Evolutionary conservation across 2,888 invertebrate species (phyloP), one percentile per base, ranked within the genome.

Genomic region (Andricus curvator): DNA sequence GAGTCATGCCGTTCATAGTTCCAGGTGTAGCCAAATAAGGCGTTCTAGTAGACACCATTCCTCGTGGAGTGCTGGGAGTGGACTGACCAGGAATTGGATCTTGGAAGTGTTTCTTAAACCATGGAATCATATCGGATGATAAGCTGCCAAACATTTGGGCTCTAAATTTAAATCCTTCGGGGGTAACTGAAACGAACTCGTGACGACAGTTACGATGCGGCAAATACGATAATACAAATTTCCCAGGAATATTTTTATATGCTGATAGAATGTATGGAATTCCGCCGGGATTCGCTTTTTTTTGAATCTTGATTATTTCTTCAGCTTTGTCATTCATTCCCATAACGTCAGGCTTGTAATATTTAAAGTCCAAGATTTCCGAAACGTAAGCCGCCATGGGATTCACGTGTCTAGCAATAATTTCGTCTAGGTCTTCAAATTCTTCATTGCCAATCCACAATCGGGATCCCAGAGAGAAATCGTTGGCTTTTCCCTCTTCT

Each of bases 351-450:
- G 96, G 95, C 85, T 95, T 95, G 93, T 96, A 98, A 92, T 99
- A 99, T 90, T 98, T 98, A 93, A 98, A 99, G 67, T 96, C 95
- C 79, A 98, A 93, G 65, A 99, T 94, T 91, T 99, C 99, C 6
- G 98, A 95, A 0, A 98, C 98, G 90, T 96, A 96, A 0, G 96
- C 95, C 0, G 99, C 98, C 98, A 99, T 98, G 0, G 99, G 99
- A 81, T 97, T 98, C 8, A 99, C 96, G 93, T 98, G 95, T 11
- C 74, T 74, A 0, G 99, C 99, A 80, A 99, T 97, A 83, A 99
- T 99, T 95, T 99, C 99, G 93, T 99, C 99, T 65, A 99, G 94
- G 93, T 99, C 99, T 93, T 99, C 99, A 93, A 98, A 99, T 90
- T 98, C 98, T 89, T 98, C 97, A 82, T 95, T 95, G 68, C 96